phyloP scores from a whole-genome alignment of 2,113 vertebrate genomes.

The Albula goreensis region DNA sequence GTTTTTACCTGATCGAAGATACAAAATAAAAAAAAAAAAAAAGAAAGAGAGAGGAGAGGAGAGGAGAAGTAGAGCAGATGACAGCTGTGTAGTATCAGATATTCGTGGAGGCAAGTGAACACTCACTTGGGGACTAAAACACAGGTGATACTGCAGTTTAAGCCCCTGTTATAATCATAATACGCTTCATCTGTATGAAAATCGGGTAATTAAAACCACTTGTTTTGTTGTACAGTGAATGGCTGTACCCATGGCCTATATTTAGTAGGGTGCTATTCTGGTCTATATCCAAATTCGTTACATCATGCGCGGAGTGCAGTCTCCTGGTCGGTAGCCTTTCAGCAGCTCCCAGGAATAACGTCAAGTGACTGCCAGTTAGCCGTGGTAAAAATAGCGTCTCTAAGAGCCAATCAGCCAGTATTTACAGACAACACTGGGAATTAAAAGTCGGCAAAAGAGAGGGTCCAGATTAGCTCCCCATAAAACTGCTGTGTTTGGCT shows the following conservation, averaged over 20 bases:
- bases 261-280: conserved; percentile 54
- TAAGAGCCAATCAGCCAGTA: conserved; percentile 54
- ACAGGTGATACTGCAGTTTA: background rate
- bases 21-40: background rate
- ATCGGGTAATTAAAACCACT: conserved; percentile 15
- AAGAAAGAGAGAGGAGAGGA: too few relatives aligned
- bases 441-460: conserved; percentile 45
- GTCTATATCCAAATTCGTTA: conserved; percentile 63
- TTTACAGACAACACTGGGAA: conserved; percentile 49
- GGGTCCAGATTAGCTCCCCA: conserved; percentile 53
- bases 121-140: background rate
- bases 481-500: background rate
- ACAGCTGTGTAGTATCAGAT: background rate
- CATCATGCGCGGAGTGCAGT: conserved; percentile 51
- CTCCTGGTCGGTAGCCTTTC: conserved; percentile 65
- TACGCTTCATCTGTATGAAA: background rate
- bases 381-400: conserved; percentile 64
- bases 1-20: conserved; percentile 52
- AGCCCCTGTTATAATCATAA: background rate
- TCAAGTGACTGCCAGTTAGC: conserved; percentile 41
- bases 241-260: conserved; percentile 52
- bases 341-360: conserved; percentile 64
- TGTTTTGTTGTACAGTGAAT: conserved; percentile 22
- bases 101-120: background rate
- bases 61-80: background rate